Evolutionary conservation across 1,140 invertebrate genomes (phyloP), one percentile per base, ranked within the genome.

Genomic region (Octopus sinensis): DNA sequence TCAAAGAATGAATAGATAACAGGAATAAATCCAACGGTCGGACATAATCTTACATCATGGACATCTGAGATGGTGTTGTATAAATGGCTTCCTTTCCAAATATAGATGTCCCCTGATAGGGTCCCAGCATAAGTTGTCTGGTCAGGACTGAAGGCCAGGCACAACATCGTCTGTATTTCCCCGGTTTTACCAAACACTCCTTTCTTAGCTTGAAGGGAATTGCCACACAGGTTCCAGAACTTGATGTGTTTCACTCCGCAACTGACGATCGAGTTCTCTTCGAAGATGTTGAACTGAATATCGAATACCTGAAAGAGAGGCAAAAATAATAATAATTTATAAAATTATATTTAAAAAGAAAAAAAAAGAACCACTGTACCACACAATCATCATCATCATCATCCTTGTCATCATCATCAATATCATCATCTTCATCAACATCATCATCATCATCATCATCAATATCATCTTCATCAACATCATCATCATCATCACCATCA

Each of bases 161-260:
- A 90, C 54, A 91, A 80, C 78, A 91, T 88, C 2, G 90, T 91
- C 82, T 91, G 90, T 23, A 91, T 91, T 81, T 91, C 91, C 62
- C 90, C 90, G 9, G 83, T 83, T 80, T 91, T 91, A 17, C 90
- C 90, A 88, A 91, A 91, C 30, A 90, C 68, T 13, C 68, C 13
- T 73, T 73, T 13, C 68, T 17, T 7, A 4, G 13, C 6, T 17
- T 43, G 88, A 13, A 91, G 84, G 53, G 90, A 87, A 86, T 91
- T 91, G 52, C 91, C 91, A 85, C 88, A 90, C 30, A 91, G 79
- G 10, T 88, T 86, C 91, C 91, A 91, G 79, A 91, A 91, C 78
- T 90, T 90, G 53, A 91, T 90, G 83, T 91, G 91, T 81, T 91
- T 91, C 4, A 91, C 87, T n/a, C 91, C 91, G 88, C 90, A 91